Conservation (phyloP, 2,888 invertebrate species). For the Eremobia ochroleuca region DNA sequence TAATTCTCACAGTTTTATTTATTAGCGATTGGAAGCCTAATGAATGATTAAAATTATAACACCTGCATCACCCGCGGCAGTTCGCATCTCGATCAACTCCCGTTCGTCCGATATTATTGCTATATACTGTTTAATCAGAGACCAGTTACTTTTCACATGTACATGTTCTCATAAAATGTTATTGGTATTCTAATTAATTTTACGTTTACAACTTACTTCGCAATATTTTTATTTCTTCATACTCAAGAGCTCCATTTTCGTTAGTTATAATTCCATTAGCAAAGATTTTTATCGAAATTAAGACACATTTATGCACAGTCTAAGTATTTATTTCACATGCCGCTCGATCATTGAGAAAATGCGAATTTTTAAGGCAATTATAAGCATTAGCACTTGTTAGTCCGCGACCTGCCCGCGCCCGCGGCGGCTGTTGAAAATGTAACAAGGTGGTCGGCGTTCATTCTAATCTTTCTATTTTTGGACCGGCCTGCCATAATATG, state of each 20-base stretch:
- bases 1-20: conserved; percentile 17
- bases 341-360: conserved; percentile 48
- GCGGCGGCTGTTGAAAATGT: conserved; percentile 74
- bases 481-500: conserved; percentile 66
- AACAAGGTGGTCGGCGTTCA: conserved; percentile 78
- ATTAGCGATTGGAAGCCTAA: conserved; percentile 7
- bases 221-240: conserved; percentile 59
- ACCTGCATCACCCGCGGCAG: conserved; percentile 32
- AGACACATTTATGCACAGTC: conserved; percentile 37
- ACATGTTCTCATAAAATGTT: conserved; percentile 63
- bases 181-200: conserved; percentile 65
- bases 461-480: conserved; percentile 82
- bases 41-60: conserved; percentile 12
- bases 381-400: conserved; percentile 41
- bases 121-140: conserved; percentile 35
- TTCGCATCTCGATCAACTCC: conserved; percentile 5
- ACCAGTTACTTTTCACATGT: conserved; percentile 51
- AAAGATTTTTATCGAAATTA: conserved; percentile 47
- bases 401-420: conserved; percentile 57
- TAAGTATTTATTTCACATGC: conserved; percentile 35
- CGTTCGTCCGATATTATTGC: not conserved
- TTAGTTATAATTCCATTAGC: conserved; percentile 43
- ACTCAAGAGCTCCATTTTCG: conserved; percentile 46
- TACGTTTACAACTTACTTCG: conserved; percentile 59
- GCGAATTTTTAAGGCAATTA: conserved; percentile 46